Conservation (phyloP, 2,797 vertebrate genomes). For the Myotis findleyi region DNA sequence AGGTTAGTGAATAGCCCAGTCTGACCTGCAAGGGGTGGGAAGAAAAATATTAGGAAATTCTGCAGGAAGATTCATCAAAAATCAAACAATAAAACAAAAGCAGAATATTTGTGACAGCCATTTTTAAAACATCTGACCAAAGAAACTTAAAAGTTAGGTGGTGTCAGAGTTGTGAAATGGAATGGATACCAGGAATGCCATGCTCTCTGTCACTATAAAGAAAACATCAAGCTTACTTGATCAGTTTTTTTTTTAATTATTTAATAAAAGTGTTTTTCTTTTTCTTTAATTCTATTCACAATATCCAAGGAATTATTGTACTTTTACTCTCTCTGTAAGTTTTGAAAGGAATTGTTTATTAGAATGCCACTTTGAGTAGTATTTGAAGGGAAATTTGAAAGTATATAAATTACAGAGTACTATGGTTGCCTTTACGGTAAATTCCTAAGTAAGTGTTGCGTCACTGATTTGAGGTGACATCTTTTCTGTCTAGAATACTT, state of each 20-base stretch:
- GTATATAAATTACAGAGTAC: conserved; percentile 78
- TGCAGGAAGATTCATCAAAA: background rate
- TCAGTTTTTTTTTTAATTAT: conserved; percentile 71
- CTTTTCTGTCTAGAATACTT: conserved; percentile 76
- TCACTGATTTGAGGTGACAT: conserved; percentile 71
- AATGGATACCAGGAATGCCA: conserved; percentile 70
- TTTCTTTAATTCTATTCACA: conserved; percentile 65
- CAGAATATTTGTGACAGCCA: background rate
- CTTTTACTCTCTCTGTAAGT: conserved; percentile 32
- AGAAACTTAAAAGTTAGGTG: background rate
- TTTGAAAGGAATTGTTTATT: conserved; percentile 63
- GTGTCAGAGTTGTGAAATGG: conserved; percentile 54
- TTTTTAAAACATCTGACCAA: conserved; percentile 21
- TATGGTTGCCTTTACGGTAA: conserved; percentile 58
- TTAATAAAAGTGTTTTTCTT: conserved; percentile 63
- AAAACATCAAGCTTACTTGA: conserved; percentile 63
- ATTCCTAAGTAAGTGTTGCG: conserved; percentile 78
- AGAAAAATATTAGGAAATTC: background rate
- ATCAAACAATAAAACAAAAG: background rate
- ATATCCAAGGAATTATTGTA: conserved; percentile 40
- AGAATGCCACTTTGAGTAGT: conserved; percentile 59
- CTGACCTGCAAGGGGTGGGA: background rate
- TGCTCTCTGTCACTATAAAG: background rate
- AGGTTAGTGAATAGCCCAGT: background rate
- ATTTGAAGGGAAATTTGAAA: conserved; percentile 71